Evolutionary conservation across 2,888 invertebrate genomes (phyloP), one percentile per base, ranked within the genome.

Genomic region (Mythimna albipuncta): DNA sequence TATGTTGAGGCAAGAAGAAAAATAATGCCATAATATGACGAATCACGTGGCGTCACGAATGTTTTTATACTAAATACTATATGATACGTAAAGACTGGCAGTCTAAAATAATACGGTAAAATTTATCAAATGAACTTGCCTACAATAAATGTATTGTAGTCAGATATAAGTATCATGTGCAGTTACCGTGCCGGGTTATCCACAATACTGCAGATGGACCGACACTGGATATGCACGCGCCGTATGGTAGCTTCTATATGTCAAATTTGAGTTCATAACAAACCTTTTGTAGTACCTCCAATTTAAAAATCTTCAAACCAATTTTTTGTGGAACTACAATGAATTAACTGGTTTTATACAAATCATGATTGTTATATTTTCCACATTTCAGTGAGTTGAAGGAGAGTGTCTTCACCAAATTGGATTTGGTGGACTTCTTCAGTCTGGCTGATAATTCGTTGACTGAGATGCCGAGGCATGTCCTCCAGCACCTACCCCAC

Each of bases 391-490:
- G 98, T 91, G 97, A 97, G 83, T 94, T 98, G 81, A 97, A 97
- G 80, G 97, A 97, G 86, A 97, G 97, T 86, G 97, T 98, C 59
- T 98, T 98, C 92, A 97, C 97, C 75, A 98, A 98, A 82, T 93
- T 98, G 91, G 97, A 97, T 83, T 96, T 97, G 86, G 97, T 98
- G 77, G 97, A 97, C 85, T 98, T 97, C 94, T 97, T 99, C 89
- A 98, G 98, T 89, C 94, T 99, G 79, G 98, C 98, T 13, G 98
- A 98, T 94, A 99, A 99, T 93, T 96, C 97, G 67, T 95, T 99
- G 81, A 96, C 97, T 54, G 97, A 97, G 86, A 97, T 99, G 93
- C 99, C 99, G 6, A 97, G 97, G 64, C 97, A 98, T 81, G 97
- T 98, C 62, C 96, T 98, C 75, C 97, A 97, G 67, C 97, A 98